Conservation (phyloP, 2,113 vertebrate species). For the Redunca redunca region DNA sequence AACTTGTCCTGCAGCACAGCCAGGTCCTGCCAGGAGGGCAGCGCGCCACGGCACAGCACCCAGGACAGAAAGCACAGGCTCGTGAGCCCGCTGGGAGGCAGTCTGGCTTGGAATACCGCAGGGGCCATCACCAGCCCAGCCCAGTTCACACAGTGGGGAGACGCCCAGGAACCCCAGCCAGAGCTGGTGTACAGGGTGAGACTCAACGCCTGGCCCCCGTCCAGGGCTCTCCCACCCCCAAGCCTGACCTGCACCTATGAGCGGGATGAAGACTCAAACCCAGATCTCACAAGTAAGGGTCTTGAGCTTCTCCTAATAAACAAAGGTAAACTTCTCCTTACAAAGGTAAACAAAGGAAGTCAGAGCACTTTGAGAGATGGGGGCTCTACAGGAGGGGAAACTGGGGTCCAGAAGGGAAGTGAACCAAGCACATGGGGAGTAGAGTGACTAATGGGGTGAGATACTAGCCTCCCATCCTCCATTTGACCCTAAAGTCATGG, state of each 20-base stretch:
- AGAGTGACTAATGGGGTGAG: neutral
- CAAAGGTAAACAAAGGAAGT: neutral
- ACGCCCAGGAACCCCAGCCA: neutral
- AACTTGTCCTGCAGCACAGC: slow-evolving; percentile 95
- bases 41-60: slow-evolving; percentile 15
- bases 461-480: neutral
- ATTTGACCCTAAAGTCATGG: neutral
- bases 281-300: neutral
- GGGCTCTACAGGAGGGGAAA: neutral
- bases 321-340: neutral
- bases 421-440: neutral
- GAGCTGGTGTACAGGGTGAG: neutral
- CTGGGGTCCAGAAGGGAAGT: neutral
- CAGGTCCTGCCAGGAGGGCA: slow-evolving; percentile 94
- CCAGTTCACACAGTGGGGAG: neutral
- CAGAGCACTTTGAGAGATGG: neutral
- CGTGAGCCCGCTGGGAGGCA: neutral
- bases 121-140: neutral
- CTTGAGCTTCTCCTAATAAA: neutral
- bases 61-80: slow-evolving; percentile 60
- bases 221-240: neutral
- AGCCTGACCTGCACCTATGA: neutral
- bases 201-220: neutral
- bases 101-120: neutral
- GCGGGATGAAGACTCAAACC: neutral